phyloP scores from a whole-genome alignment of 2,797 vertebrate species.

The Macrochelys suwanniensis region DNA sequence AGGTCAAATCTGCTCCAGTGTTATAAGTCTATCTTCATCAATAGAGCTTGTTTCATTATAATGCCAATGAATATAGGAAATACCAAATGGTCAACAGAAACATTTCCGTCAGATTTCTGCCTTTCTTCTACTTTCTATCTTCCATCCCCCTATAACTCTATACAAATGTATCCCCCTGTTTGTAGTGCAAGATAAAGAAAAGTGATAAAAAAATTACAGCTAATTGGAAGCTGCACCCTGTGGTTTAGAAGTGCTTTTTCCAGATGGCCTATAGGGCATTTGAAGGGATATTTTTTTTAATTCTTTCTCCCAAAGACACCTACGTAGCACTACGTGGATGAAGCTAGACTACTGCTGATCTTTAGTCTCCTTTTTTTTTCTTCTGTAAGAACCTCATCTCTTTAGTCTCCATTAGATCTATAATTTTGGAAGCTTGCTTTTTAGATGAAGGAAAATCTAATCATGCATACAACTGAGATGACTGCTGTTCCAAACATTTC shows the following conservation, averaged over 20 bases:
- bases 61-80: constrained; percentile 20
- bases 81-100: background rate
- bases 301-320: background rate
- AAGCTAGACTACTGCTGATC: background rate
- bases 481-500: background rate
- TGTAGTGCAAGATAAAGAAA: background rate
- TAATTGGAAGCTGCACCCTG: background rate
- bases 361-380: background rate
- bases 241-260: background rate
- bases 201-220: fast-evolving
- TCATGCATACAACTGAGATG: background rate
- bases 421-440: constrained; percentile 1
- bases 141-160: background rate
- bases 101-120: background rate
- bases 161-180: background rate
- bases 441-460: background rate
- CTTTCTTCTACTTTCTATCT: constrained; percentile 2
- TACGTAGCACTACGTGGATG: background rate
- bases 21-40: constrained; percentile 11
- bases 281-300: background rate
- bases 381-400: background rate
- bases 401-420: background rate
- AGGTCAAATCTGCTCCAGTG: background rate
- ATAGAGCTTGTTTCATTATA: background rate
- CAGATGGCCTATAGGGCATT: background rate